These are phyloP conservation scores for Chelmon rostratus DNA, from an alignment of 2,797 vertebrate species.

Conservation along the genomic window DNA sequence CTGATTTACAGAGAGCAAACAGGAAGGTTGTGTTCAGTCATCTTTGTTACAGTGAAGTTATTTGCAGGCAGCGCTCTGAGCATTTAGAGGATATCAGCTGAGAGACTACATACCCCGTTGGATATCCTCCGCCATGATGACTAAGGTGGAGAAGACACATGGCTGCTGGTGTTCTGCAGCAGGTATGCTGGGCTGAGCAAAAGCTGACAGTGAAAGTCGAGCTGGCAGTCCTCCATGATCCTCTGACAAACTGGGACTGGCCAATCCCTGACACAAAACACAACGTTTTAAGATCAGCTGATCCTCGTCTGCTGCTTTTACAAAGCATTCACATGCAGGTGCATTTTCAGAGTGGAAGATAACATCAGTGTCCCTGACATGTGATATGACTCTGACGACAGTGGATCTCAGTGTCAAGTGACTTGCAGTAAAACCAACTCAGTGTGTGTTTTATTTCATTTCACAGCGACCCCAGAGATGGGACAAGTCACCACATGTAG, in stretches of 20 bases:
- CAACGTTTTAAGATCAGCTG: background rate
- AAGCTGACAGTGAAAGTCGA: conserved; percentile 90
- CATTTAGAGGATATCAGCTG: background rate
- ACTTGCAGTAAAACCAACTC: background rate
- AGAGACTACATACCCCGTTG: conserved; percentile 88
- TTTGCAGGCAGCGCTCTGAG: background rate
- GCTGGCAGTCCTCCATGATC: conserved; percentile 91
- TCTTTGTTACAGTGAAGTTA: background rate
- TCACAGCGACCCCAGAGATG: background rate
- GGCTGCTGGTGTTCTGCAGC: conserved; percentile 95
- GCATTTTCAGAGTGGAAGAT: background rate
- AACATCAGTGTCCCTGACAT: background rate
- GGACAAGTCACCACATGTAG: conserved; percentile 91
- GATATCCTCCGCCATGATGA: conserved; percentile 93
- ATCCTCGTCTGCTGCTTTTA: conserved; percentile 2
- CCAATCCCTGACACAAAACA: conserved; percentile 87
- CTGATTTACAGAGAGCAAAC: background rate
- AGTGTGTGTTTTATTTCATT: background rate
- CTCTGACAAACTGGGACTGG: conserved; percentile 92
- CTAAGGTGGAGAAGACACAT: conserved; percentile 92
- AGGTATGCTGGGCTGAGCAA: conserved; percentile 92
- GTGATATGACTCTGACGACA: background rate
- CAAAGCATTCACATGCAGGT: background rate
- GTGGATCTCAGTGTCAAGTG: background rate
- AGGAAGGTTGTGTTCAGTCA: background rate